A percentile compares a stretch with the other conserved stretches of the same genome.
phyloP scores from a whole-genome alignment of 2,888 invertebrate species.

The Arge pagana region DNA sequence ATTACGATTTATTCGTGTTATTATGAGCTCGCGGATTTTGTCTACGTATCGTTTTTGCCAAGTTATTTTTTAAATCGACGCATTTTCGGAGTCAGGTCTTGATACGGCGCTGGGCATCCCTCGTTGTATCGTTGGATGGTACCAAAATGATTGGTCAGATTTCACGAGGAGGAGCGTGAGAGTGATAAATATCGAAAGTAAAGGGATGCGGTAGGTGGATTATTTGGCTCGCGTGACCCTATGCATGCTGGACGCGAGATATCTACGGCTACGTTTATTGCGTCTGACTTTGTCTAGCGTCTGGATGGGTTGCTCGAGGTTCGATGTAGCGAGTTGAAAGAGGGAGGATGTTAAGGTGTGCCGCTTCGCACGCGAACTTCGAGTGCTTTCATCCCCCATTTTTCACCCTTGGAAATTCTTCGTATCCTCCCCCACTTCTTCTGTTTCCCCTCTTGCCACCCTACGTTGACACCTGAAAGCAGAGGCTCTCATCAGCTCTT shows the following conservation, averaged over 20 bases:
- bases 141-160: no score
- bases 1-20: no score
- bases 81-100: no score
- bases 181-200: constrained; percentile 19
- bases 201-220: background rate
- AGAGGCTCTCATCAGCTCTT: constrained; percentile 18
- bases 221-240: constrained; percentile 12
- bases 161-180: constrained; percentile 11
- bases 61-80: no score
- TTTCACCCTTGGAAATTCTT: constrained; percentile 13
- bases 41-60: no score
- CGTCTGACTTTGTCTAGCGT: background rate
- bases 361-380: constrained; percentile 25
- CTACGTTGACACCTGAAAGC: constrained; percentile 23
- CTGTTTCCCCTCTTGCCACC: background rate
- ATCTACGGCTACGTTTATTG: background rate
- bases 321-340: constrained; percentile 1
- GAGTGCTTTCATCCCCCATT: constrained; percentile 24
- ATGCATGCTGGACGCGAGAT: background rate
- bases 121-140: no score
- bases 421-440: constrained; percentile 1
- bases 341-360: constrained; percentile 20
- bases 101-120: no score
- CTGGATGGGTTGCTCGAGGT: constrained; percentile 10
- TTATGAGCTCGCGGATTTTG: no score